Evolutionary conservation across 2,113 vertebrate genomes (phyloP), one percentile per base, ranked within the genome.

Genomic region (Bos javanicus): DNA sequence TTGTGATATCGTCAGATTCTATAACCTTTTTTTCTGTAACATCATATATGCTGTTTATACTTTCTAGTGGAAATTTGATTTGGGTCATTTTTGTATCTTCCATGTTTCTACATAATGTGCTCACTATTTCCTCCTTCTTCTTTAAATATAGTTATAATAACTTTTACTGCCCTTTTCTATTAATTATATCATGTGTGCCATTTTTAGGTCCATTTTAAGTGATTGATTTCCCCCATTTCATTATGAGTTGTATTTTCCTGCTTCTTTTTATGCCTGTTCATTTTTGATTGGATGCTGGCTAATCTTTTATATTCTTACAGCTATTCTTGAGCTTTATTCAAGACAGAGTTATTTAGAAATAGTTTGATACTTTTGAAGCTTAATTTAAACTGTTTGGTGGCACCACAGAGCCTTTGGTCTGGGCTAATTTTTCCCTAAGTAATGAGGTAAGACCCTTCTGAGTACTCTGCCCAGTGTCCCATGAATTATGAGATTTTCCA

Each of bases 121-220:
- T 91, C 43, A n/a, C 4, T 94, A 36, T 74, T 89, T 95, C 30
- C 15, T 74, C 17, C 17, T 81, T 12, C 39, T 94, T 39, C 14
- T 91, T 84, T 84, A 50, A 92, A 62, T 82, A 36, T 71, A 89
- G 11, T 92, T 78, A 78, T 57, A 90, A 26, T 85, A 95, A 57
- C 64, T 91, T 89, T 80, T 43, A 87, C n/a, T 96, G 10, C 60
- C n/a, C 17, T 80, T 90, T 87, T 95, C 89, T 97, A 59, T 36
- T 84, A 36, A 85, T 71, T 92, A 80, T 71, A 76, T 76, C 30
- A 28, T 86, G 2, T 64, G 33, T 62, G 52, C 84, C 25, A 95
- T 94, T 94, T 93, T 50, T 87, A 90, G 43, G 36, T 92, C 39
- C 87, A 16, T 83, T 95, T 93, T 7, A 33, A 67, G 50, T 87